Evolutionary conservation across 2,113 vertebrate genomes (phyloP).

Genomic region (Amphiprion ocellaris): DNA sequence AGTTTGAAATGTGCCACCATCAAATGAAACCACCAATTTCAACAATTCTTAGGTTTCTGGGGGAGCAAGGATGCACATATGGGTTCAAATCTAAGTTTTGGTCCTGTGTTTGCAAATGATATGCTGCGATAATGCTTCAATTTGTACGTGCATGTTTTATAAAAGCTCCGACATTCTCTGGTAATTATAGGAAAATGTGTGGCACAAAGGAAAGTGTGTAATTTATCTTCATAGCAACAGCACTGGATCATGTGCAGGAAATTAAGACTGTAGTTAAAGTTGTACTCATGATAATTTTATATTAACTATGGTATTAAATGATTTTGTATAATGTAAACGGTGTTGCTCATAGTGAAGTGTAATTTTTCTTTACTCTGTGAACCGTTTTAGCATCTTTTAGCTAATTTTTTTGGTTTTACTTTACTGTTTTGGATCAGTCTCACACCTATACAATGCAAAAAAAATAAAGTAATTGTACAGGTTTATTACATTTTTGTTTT

Average conservation of each 20-base stretch:
- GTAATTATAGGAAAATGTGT: neutral
- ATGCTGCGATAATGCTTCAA: neutral
- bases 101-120: neutral
- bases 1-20: slow-evolving; percentile 12
- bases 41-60: slow-evolving; percentile 16
- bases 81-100: neutral
- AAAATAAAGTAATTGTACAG: no score
- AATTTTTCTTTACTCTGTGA: no score
- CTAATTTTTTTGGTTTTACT: no score
- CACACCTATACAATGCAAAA: no score
- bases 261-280: neutral
- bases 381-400: no score
- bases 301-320: neutral
- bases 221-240: neutral
- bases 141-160: neutral
- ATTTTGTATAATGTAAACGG: no score
- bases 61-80: neutral
- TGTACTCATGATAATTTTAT: neutral
- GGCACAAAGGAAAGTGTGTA: neutral
- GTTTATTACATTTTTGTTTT: no score
- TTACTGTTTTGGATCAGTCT: no score
- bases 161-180: neutral
- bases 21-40: slow-evolving; percentile 21
- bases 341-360: no score
- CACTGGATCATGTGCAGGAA: neutral